Evolutionary conservation across 1,140 invertebrate species (phyloP).

Genomic region (Elymnias hypermnestra): DNA sequence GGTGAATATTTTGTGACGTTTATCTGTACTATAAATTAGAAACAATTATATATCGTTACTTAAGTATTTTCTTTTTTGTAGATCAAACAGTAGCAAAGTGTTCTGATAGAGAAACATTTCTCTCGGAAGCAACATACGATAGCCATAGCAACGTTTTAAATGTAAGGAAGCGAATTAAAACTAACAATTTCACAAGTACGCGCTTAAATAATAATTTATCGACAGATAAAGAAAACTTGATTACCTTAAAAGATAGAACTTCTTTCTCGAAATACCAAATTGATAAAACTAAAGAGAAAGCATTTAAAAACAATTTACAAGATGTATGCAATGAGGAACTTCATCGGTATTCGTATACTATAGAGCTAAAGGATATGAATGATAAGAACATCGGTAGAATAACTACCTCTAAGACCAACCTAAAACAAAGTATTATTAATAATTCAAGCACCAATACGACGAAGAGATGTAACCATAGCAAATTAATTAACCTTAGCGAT

Average conservation of each 20-base stretch:
- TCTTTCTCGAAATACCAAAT: no score
- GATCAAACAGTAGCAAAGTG: background rate
- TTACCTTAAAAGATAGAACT: no score
- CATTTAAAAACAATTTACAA: no score
- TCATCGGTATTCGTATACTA: background rate
- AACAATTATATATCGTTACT: background rate
- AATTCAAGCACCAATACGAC: no score
- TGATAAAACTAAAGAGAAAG: no score
- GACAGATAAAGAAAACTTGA: background rate
- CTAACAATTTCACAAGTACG: constrained; percentile 3
- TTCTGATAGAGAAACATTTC: background rate
- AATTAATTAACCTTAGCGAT: constrained; percentile 5
- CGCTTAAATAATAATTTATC: background rate
- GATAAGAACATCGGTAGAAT: no score
- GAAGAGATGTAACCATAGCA: background rate
- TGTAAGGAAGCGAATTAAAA: background rate
- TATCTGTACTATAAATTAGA: background rate
- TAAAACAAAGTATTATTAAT: no score
- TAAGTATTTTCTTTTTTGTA: background rate
- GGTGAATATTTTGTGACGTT: background rate
- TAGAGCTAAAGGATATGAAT: no score
- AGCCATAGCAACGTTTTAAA: constrained; percentile 4
- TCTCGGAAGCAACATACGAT: constrained; percentile 8
- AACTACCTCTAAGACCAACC: no score
- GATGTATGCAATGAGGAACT: background rate